Percentiles rank a stretch among this genome's conserved stretches.
phyloP scores from a whole-genome alignment of 2,113 vertebrate species.

The Collichthys lucidus region DNA sequence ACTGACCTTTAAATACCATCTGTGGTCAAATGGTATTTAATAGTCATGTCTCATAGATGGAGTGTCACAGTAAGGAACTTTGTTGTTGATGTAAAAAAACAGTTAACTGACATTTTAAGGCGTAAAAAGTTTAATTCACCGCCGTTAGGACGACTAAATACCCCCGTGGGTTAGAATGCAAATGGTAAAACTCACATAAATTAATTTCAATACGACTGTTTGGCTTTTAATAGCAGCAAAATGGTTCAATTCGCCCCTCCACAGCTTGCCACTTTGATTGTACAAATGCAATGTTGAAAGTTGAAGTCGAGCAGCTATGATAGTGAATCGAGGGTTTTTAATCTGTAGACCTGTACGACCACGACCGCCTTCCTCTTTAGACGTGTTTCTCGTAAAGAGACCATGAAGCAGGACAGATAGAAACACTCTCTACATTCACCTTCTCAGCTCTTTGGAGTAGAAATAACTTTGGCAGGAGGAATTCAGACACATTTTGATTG shows the following conservation, averaged over 20 bases:
- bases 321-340: slow-evolving; percentile 76
- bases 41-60: slow-evolving; percentile 39
- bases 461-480: slow-evolving; percentile 38
- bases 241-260: slow-evolving; percentile 84
- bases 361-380: slow-evolving; percentile 86
- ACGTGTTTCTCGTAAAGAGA: slow-evolving; percentile 67
- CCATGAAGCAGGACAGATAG: slow-evolving; percentile 54
- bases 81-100: slow-evolving; percentile 6
- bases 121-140: background rate
- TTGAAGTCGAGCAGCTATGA: slow-evolving; percentile 61
- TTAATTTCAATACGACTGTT: slow-evolving; percentile 76
- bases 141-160: background rate
- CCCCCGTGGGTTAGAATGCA: slow-evolving; percentile 53
- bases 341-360: slow-evolving; percentile 87
- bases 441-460: slow-evolving; percentile 61
- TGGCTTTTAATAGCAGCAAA: slow-evolving; percentile 88
- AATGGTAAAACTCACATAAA: slow-evolving; percentile 79
- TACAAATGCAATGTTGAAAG: slow-evolving; percentile 61
- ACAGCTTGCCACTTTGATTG: slow-evolving; percentile 73
- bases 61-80: slow-evolving; percentile 44
- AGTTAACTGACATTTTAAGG: background rate
- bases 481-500: slow-evolving; percentile 26
- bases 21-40: slow-evolving; percentile 55
- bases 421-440: slow-evolving; percentile 78
- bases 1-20: slow-evolving; percentile 64